Evolutionary conservation across 2,888 invertebrate genomes (phyloP), one percentile per base, ranked within the genome.

Genomic region (Acronicta leporina): DNA sequence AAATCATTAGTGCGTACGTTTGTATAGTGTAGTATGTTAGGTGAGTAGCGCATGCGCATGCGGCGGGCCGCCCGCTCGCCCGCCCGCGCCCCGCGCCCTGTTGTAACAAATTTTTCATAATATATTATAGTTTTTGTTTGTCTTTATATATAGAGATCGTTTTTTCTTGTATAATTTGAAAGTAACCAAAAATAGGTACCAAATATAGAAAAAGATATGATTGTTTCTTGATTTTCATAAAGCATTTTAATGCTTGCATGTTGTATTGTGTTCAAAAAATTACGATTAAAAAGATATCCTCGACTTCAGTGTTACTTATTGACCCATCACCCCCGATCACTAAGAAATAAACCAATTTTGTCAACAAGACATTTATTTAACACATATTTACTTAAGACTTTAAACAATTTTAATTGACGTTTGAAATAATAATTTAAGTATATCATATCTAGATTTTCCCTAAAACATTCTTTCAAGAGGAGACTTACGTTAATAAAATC

Each of bases 191-290:
- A 93, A 92, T 94, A 94, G 92, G 89, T 93, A 94, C 94, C 94
- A 94, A 94, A 94, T 94, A 92, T 92, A 94, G 91, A 92, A 87
- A 88, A 87, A 86, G 90, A 70, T 92, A 93, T 91, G 86, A 91
- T 91, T 92, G 90, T 94, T 94, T 94, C 88, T 87, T 94, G 85
- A 92, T 92, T 94, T 90, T 92, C 92, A 85, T 88, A 90, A 93
- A 94, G 94, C 94, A 94, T 94, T 88, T 89, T 90, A 75, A 94
- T 94, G 95, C 94, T 94, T 94, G 92, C 94, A 94, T 94, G 94
- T 94, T 93, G 94, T 94, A 94, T 94, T 94, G 95, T 94, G 94
- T 95, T 95, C 94, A 94, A 91, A 94, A 92, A 92, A 93, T 89
- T 90, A 92, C 86, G 81, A 92, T 90, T 91, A 93, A 92, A 94